Base-by-base conservation (phyloP, 2,797 vertebrate genomes). In the Poliocrania exsul region DNA sequence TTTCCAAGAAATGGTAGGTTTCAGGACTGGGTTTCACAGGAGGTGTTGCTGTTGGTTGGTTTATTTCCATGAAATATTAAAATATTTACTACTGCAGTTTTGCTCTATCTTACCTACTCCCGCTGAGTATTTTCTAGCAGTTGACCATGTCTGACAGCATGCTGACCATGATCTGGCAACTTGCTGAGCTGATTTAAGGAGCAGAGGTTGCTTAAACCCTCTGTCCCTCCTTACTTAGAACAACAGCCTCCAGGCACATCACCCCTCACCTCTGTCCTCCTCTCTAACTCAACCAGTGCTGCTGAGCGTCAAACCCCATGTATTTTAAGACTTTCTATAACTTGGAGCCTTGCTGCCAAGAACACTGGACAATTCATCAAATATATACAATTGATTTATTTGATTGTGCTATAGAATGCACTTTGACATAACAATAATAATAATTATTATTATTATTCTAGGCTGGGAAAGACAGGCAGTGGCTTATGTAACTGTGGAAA, bases 401-500 rank as follows among this genome's bases (percentile, higher is more conserved):
- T 69, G 8, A 92, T 81, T 93, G 56, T 72, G 54, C n/a, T 79
- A 61, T 24, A 70, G 81, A 92, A 89, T 94, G 81, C 71, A 80
- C 86, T 95, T 49, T 94, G 85, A 84, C 90, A 75, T 88, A 58
- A 74, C 33, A 78, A 46, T 71, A 58, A 51, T 51, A 44, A 95
- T 90, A 47, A 89, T 90, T 72, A 70, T 85, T 91, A 62, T 81
- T 91, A 64, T 82, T 85, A 86, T 46, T 92, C 88, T 33, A 95
- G 66, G 25, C 56, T 88, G 58, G n/a, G 80, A 94, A 96, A 90
- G 81, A 66, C 0, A 28, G 37, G 71, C 82, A 79, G 47, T 88
- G 90, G 86, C 70, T 92, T 95, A 95, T 61, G 57, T 74, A 95
- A 93, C 72, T 88, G 72, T 92, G 67, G 89, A 64, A 84, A 92